Conservation (phyloP, 2,797 vertebrate species). For the Antrozous pallidus region DNA sequence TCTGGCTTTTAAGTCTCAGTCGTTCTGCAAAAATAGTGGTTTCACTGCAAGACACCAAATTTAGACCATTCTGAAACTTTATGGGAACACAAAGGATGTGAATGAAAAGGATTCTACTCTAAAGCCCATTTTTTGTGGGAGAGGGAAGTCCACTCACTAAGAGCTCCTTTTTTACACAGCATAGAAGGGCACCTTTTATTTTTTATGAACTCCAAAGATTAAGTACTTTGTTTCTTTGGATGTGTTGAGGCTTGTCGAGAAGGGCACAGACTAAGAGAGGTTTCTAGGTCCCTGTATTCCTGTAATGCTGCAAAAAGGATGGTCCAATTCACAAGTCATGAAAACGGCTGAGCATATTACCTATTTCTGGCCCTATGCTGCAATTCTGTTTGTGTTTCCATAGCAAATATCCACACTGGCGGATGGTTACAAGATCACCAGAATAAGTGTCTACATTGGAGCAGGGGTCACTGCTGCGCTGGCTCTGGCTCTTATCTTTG, state of each 20-base stretch:
- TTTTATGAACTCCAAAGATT: neutral
- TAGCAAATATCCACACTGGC: neutral
- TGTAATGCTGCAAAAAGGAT: neutral
- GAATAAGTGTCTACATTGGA: neutral
- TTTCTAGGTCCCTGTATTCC: neutral
- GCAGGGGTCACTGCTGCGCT: constrained; percentile 25
- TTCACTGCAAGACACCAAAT: neutral
- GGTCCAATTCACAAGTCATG: neutral
- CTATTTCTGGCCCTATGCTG: neutral
- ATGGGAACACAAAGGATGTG: neutral
- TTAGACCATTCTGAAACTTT: neutral
- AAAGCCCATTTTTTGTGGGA: neutral
- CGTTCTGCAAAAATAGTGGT: neutral
- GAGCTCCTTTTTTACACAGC: neutral
- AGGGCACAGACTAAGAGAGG: neutral
- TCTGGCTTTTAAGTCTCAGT: neutral
- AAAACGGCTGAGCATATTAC: neutral
- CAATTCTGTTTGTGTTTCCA: constrained; percentile 38
- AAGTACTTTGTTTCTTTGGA: neutral
- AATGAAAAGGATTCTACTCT: neutral
- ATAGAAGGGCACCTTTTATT: neutral
- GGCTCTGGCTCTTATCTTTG: constrained; percentile 6
- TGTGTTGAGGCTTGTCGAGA: neutral
- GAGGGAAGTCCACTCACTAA: neutral
- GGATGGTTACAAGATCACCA: neutral